Evolutionary conservation across 1,140 invertebrate genomes (phyloP), one percentile per base, ranked within the genome.

Genomic region (Drosophila miranda): DNA sequence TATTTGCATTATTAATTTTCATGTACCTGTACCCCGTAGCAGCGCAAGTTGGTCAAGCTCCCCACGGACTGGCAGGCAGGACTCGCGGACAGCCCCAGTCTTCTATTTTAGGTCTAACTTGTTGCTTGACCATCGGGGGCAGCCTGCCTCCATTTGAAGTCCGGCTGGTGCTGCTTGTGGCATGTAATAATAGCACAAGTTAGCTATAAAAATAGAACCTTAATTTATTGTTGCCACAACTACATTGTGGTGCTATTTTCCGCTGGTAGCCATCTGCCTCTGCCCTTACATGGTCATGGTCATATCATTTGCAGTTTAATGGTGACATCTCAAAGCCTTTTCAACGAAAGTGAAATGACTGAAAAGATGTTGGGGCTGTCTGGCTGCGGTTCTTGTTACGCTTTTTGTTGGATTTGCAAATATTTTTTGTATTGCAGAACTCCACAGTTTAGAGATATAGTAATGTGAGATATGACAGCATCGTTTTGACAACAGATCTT

Each of bases 1-100:
- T 87, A 87, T 87, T 87, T 88, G 82, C 82, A 87, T 87, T 87
- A 88, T 87, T 87, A 82, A 87, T 87, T 87, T 87, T 82, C 75
- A 87, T 83, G 78, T 30, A 69, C 44, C 62, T 69, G 60, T 28
- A 38, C 28, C 19, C 5, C 16, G 30, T 45, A 42, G 14, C 13
- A 46, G 21, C 30, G 59, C 73, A 81, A 66, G 62, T 81, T 81
- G 78, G 78, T 69, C 78, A 74, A 77, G 67, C 53, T 51, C 45
- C 55, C 41, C 54, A 52, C 46, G 66, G 28, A 49, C 30, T 30
- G 53, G 69, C 73, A 46, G 59, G 69, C 73, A 46, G 59, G 67
- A 43, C 74, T 53, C 44, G 60, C 11, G 73, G 69, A 63, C 73
- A 46, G 44, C 58, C 59, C 48, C 73, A 19, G 53, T 60, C 81